Base-by-base conservation (phyloP, 2,888 invertebrate species). In the Drosophila macrospina region DNA sequence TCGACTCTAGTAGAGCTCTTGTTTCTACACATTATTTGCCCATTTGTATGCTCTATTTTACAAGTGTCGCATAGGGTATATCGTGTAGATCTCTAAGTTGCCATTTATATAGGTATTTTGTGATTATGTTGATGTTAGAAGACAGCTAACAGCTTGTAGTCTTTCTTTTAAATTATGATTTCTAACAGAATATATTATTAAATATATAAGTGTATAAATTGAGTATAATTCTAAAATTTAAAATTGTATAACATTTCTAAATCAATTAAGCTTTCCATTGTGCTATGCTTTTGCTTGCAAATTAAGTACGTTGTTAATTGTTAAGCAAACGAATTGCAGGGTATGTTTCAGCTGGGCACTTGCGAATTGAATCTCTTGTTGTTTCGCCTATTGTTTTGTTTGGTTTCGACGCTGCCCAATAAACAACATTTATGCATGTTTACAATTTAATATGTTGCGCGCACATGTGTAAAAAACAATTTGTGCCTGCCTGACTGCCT, bases 401-500 rank as follows among this genome's bases (percentile, higher is more conserved):
- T 60, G 24, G 67, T 54, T 64, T 48, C 56, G 72, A 47, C 56
- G 41, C 63, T 73, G 73, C 54, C 74, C 78, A 78, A 79, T 81
- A 79, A 79, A 79, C 75, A 80, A 75, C 82, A 75, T 79, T 82
- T 76, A 80, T 82, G 76, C 80, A 79, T 81, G 80, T 82, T 81
- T 82, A 82, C 83, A 81, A 82, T 82, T 81, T 81, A 79, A 81
- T 81, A 79, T 82, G 82, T 79, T 82, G 78, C 72, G 82, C 80
- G 82, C 80, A 80, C 82, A 79, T 82, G 80, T 81, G 80, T 76
- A 76, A 80, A 82, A 80, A 81, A 82, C 80, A 82, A 82, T 81
- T 81, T 80, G 80, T 78, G 69, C 57, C 60, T 64, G 63, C 24
- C 28, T 26, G 41, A 32, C 28, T 62, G 57, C 28, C 16, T 55